A percentile compares a stretch with the other conserved stretches of the same genome.
Conservation (phyloP, 2,113 vertebrate genomes). For the Lucifuga dentata region DNA sequence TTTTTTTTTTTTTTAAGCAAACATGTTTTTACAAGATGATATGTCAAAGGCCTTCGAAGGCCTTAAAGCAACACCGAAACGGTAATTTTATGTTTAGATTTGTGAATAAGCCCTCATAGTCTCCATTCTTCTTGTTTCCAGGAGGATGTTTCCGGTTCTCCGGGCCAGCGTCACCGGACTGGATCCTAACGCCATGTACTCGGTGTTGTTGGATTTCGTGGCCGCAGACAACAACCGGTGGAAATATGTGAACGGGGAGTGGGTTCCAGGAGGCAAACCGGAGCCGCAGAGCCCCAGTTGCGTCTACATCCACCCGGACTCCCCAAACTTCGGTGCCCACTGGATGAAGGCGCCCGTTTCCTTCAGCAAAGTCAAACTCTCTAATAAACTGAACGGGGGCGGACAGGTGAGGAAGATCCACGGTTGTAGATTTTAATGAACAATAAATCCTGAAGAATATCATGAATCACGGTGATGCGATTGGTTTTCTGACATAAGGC, state of each 20-base stretch:
- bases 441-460: too few relatives aligned
- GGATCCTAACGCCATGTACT: conserved; percentile 87
- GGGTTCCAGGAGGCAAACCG: conserved; percentile 86
- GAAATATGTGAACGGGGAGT: conserved; percentile 88
- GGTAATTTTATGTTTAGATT: background rate
- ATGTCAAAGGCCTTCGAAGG: background rate
- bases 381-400: conserved; percentile 86
- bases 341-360: conserved; percentile 88
- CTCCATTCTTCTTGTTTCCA: conserved; percentile 36
- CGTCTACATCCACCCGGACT: conserved; percentile 89
- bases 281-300: conserved; percentile 87
- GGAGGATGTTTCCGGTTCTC: conserved; percentile 87
- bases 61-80: background rate
- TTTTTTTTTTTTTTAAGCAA: background rate
- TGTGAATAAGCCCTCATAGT: too few relatives aligned
- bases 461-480: too few relatives aligned
- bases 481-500: too few relatives aligned
- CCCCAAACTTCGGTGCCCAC: conserved; percentile 86
- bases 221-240: conserved; percentile 87
- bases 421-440: too few relatives aligned
- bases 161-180: conserved; percentile 81
- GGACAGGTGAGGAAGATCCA: conserved; percentile 83
- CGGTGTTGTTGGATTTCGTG: conserved; percentile 85
- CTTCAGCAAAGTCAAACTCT: conserved; percentile 88
- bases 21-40: background rate